Evolutionary conservation across 1,140 invertebrate genomes (phyloP), one percentile per base, ranked within the genome.

Genomic region (Drosophila obscura): DNA sequence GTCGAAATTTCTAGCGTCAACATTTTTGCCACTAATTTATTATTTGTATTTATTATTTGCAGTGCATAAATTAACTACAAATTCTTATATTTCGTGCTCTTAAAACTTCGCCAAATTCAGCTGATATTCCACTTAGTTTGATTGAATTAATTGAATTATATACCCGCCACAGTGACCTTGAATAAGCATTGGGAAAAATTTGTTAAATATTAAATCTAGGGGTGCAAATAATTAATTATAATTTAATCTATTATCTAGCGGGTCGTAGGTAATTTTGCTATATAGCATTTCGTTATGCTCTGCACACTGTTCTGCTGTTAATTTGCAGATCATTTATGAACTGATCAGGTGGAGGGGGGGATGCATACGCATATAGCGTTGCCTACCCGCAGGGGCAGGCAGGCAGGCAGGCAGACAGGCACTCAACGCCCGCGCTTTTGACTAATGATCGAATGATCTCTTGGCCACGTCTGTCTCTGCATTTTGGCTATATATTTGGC

Each of bases 341-440:
- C 74, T 69, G 63, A 64, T 59, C 45, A 2, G 5, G 22, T 2
- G 22, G 4, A 4, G 22, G 3, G 22, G 22, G 22, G 2, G 22
- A 24, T 24, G 4, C 4, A 24, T 4, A 24, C 22, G 15, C 22
- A 55, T 8, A 41, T 8, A n/a, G 15, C 24, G 26, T 65, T 66
- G 65, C 65, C 44, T 53, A 46, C 24, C 59, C 26, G 9, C 15
- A 13, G 31, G 35, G 8, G 31, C 68, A 73, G 8, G 31, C 68
- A 73, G n/a, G n/a, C n/a, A n/a, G n/a, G n/a, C n/a, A n/a, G n/a
- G n/a, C n/a, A n/a, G n/a, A n/a, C 68, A 73, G 8, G 19, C 46
- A 81, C 51, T 69, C 50, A 79, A 82, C 80, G 80, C 80, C 80
- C 71, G 55, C 80, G 71, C 56, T 56, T 49, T 73, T 84, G 77